A percentile compares a stretch with the other conserved stretches of the same genome.
These are phyloP conservation scores for Acinonyx jubatus DNA, from an alignment of 2,113 vertebrate genomes.

Conservation along the genomic window DNA sequence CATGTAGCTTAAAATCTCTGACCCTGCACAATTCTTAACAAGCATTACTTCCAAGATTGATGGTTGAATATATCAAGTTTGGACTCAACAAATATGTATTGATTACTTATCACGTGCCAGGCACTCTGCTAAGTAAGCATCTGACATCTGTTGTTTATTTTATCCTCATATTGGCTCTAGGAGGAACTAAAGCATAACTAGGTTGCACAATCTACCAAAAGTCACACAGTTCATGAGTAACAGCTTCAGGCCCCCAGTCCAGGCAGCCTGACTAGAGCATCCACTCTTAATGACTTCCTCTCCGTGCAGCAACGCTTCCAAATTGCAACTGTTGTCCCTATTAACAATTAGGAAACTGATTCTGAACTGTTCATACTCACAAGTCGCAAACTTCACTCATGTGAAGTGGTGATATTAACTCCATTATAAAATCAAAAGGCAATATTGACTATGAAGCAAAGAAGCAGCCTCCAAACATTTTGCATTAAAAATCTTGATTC, in stretches of 20 bases:
- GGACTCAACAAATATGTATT: not conserved
- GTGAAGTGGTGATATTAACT: not conserved
- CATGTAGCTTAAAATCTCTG: not conserved
- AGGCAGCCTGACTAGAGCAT: not conserved
- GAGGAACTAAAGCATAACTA: not conserved
- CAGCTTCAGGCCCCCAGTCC: not conserved
- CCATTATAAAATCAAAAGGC: not conserved
- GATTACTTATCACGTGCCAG: not conserved
- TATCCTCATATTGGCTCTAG: not conserved
- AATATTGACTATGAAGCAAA: not conserved
- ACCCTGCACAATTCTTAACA: not conserved
- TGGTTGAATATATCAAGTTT: not conserved
- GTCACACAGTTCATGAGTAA: not conserved
- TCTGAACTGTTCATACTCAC: not conserved
- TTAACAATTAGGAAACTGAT: not conserved
- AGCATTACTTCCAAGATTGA: not conserved
- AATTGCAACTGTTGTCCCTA: not conserved
- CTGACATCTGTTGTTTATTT: not conserved
- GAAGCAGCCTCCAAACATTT: not conserved
- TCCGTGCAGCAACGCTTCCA: not conserved
- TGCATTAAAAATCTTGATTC: not conserved
- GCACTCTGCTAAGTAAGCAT: not conserved
- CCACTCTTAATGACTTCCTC: not conserved
- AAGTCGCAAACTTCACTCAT: not conserved
- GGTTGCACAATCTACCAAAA: not conserved